A percentile compares a stretch with the other conserved stretches of the same genome.
phyloP scores from a whole-genome alignment of 2,797 vertebrate species.

The Sus cebifrons region DNA sequence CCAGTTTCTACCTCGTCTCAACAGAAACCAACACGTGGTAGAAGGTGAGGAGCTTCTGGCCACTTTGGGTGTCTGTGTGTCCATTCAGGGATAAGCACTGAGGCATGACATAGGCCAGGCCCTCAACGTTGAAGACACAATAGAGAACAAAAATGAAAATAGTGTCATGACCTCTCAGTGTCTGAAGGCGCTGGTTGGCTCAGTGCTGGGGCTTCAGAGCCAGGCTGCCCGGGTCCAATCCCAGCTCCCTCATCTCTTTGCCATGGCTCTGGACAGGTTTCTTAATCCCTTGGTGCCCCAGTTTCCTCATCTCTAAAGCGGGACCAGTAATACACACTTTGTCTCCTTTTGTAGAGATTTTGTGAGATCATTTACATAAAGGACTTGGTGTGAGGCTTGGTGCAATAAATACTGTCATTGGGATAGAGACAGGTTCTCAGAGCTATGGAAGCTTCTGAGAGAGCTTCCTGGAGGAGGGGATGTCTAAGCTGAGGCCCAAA shows the following conservation, averaged over 20 bases:
- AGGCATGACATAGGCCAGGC: neutral
- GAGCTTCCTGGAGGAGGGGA: conserved; percentile 29
- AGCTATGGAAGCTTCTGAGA: neutral
- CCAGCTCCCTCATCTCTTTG: neutral
- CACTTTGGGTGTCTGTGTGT: neutral
- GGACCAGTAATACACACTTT: neutral
- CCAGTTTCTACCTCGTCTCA: neutral
- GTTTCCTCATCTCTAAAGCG: neutral
- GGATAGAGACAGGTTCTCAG: neutral
- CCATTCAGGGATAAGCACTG: neutral
- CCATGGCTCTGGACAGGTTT: neutral
- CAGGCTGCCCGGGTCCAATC: neutral
- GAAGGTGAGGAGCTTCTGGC: neutral
- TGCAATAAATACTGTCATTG: neutral
- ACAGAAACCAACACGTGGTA: neutral
- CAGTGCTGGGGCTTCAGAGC: neutral
- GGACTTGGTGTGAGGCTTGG: neutral
- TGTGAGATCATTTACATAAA: neutral
- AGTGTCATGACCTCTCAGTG: neutral
- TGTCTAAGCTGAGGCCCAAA: neutral
- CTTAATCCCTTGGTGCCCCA: neutral
- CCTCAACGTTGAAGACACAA: neutral
- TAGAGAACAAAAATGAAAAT: neutral
- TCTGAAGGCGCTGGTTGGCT: neutral
- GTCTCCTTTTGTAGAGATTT: neutral